A percentile compares a stretch with the other conserved stretches of the same genome.
Evolutionary conservation across 53 echinoderm and acorn worm genomes (phyloP).

Genomic region (Henricia sp.): DNA sequence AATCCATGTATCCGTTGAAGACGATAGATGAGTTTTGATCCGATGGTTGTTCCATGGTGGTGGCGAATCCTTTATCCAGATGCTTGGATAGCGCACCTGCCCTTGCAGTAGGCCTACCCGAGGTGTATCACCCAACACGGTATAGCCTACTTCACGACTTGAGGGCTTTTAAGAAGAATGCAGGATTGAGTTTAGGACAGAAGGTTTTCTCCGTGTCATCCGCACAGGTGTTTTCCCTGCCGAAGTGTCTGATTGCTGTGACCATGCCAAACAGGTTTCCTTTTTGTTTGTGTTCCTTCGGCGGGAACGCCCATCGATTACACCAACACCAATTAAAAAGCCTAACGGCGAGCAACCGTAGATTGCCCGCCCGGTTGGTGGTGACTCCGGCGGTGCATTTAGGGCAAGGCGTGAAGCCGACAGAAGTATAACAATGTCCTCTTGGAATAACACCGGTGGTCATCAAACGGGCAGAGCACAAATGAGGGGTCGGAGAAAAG

Average conservation of each 20-base stretch:
- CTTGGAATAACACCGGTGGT: conserved; percentile 1
- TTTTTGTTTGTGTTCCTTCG: neutral
- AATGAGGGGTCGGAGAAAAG: neutral
- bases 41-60: too few relatives aligned
- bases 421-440: neutral
- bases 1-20: neutral
- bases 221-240: too few relatives aligned
- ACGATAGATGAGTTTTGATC: neutral
- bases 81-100: too few relatives aligned
- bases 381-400: neutral
- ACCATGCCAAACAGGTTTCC: too few relatives aligned
- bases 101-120: too few relatives aligned
- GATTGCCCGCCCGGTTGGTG: neutral
- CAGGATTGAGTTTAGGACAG: too few relatives aligned
- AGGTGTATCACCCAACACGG: too few relatives aligned
- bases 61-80: too few relatives aligned
- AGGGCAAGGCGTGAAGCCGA: neutral
- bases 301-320: neutral
- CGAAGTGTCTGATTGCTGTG: too few relatives aligned
- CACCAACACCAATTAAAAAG: neutral
- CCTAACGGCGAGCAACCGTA: neutral
- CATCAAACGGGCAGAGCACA: neutral
- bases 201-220: too few relatives aligned
- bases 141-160: too few relatives aligned
- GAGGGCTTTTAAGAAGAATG: too few relatives aligned